phyloP scores from a whole-genome alignment of 2,797 vertebrate genomes.

The Decapterus maruadsi region DNA sequence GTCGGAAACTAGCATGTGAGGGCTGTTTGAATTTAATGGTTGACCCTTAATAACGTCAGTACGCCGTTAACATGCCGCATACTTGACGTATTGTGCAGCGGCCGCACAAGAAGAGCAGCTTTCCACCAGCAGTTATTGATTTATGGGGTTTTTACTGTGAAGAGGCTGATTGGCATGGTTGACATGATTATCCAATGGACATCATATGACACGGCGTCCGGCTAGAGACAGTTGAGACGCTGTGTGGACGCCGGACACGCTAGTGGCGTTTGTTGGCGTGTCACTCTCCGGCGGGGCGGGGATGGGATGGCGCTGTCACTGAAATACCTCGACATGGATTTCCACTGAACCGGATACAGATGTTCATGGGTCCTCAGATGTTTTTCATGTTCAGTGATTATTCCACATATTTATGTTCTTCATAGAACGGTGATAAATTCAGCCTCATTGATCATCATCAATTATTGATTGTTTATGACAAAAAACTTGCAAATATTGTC shows the following conservation, averaged over 20 bases:
- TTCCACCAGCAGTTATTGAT: background rate
- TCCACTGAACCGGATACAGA: no score
- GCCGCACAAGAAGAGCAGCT: background rate
- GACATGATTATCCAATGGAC: background rate
- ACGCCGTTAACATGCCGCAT: constrained; percentile 1
- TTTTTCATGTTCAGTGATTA: no score
- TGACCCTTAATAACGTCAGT: background rate
- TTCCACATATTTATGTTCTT: background rate
- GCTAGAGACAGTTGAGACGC: background rate
- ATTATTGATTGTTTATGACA: background rate
- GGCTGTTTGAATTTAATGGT: background rate
- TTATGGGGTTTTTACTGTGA: background rate
- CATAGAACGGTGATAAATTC: background rate
- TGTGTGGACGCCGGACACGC: background rate
- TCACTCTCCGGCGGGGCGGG: no score
- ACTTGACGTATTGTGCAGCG: background rate
- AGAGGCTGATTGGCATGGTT: background rate
- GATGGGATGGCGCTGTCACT: background rate
- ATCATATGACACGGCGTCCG: background rate
- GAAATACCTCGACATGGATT: background rate
- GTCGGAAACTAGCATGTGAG: background rate
- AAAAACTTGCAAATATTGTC: background rate
- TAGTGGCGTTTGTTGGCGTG: rapidly evolving
- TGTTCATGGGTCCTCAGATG: no score
- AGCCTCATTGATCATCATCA: background rate